Conservation (phyloP, 1,140 invertebrate genomes). For the Drosophila parabipectinata region DNA sequence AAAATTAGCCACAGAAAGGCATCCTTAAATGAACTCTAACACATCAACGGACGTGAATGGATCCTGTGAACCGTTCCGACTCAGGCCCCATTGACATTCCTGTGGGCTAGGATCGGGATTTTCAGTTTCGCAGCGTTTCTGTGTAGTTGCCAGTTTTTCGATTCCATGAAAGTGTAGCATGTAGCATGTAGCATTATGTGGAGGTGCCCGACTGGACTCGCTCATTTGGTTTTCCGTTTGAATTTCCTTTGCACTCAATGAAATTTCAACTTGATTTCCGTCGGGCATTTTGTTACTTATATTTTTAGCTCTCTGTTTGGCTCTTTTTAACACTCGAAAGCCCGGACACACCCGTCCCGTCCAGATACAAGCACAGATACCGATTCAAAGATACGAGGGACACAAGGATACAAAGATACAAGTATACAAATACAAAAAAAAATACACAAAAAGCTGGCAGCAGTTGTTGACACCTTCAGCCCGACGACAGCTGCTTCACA, state of each 20-base stretch:
- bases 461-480: slow-evolving; percentile 53
- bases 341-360: not conserved
- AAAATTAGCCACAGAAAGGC: not conserved
- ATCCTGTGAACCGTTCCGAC: slow-evolving; percentile 3
- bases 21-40: too few relatives aligned
- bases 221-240: slow-evolving; percentile 81
- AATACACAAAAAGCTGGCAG: slow-evolving; percentile 2
- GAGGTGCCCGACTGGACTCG: slow-evolving; percentile 38
- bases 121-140: not conserved
- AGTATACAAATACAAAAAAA: not conserved
- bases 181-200: not conserved
- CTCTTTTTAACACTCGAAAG: not conserved
- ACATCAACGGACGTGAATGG: not conserved
- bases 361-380: slow-evolving; percentile 3
- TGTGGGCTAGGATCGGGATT: not conserved
- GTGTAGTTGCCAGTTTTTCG: not conserved
- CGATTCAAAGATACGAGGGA: not conserved
- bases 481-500: slow-evolving; percentile 52
- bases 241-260: slow-evolving; percentile 80
- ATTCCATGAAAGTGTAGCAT: not conserved
- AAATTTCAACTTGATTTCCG: slow-evolving; percentile 81
- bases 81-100: not conserved
- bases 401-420: not conserved
- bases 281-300: slow-evolving; percentile 78
- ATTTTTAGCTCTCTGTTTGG: slow-evolving; percentile 59